Percentiles rank a stretch among this genome's conserved stretches.
phyloP scores from a whole-genome alignment of 2,888 invertebrate genomes.

The Pachydiplax longipennis region DNA sequence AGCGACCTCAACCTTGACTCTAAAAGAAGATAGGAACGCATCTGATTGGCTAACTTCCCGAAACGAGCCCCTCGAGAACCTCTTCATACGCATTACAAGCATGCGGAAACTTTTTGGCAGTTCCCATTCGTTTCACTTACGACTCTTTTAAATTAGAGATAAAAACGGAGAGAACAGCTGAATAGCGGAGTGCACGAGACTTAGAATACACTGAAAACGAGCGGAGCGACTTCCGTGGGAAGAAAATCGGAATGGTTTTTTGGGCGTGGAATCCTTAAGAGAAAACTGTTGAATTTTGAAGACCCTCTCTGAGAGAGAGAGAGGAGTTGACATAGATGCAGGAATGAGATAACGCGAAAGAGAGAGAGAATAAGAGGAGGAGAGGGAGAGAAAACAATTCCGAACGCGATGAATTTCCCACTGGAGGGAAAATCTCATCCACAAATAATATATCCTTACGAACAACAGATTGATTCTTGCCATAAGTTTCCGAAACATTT shows the following conservation, averaged over 20 bases:
- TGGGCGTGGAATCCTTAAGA: neutral
- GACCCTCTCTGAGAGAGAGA: neutral
- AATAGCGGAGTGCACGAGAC: neutral
- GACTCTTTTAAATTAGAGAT: neutral
- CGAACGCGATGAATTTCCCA: neutral
- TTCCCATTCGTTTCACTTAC: neutral
- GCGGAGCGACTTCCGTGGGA: neutral
- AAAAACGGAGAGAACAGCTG: neutral
- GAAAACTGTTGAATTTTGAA: neutral
- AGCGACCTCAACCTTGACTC: no score
- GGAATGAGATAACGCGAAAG: neutral
- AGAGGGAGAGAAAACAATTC: neutral
- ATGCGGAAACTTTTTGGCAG: neutral
- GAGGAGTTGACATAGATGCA: neutral
- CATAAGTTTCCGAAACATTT: neutral
- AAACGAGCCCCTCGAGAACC: no score
- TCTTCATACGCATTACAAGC: no score
- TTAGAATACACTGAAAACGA: neutral
- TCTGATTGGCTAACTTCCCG: no score
- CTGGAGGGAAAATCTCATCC: neutral
- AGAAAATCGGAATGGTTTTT: neutral
- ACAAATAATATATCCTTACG: neutral
- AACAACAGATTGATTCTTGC: neutral
- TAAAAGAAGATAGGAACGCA: no score
- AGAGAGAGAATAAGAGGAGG: neutral